A percentile compares a stretch with the other conserved stretches of the same genome.
Conservation (phyloP, 2,113 vertebrate genomes). For the Mungos mungo region DNA sequence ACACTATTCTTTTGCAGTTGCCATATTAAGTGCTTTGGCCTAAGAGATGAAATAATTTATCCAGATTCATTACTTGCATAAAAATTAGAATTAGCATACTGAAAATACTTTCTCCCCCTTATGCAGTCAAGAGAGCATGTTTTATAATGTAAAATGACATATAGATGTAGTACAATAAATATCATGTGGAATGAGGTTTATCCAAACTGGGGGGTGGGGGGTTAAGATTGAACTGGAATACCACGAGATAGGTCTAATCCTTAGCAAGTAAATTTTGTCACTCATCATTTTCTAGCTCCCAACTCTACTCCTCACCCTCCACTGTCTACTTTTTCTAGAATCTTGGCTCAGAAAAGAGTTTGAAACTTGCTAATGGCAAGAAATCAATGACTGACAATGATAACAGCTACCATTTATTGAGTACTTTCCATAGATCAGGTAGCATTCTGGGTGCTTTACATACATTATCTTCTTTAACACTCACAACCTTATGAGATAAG, state of each 20-base stretch:
- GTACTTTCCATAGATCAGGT: not conserved
- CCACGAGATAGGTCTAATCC: not conserved
- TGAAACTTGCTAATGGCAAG: not conserved
- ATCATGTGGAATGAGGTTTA: conserved; percentile 19
- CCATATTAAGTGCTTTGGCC: not conserved
- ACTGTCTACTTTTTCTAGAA: not conserved
- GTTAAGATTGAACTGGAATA: not conserved
- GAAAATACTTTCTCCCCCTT: conserved; percentile 5
- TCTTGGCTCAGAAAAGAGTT: not conserved
- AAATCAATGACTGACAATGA: not conserved
- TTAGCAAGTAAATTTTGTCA: conserved; percentile 5
- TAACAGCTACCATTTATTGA: not conserved
- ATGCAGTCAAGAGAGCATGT: not conserved
- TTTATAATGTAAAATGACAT: conserved; percentile 14
- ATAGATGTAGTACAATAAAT: not conserved
- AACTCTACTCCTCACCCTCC: not conserved
- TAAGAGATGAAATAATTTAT: conserved; percentile 38
- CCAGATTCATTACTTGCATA: not conserved
- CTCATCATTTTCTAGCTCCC: not conserved
- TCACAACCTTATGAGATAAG: not conserved
- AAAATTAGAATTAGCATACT: conserved; percentile 29
- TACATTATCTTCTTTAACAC: not conserved
- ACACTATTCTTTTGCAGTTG: conserved; percentile 2
- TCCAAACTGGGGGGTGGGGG: not conserved
- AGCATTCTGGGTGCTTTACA: not conserved